A percentile compares a stretch with the other conserved stretches of the same genome.
Evolutionary conservation across 2,113 vertebrate species (phyloP).

Genomic region (Chaetura pelagica): DNA sequence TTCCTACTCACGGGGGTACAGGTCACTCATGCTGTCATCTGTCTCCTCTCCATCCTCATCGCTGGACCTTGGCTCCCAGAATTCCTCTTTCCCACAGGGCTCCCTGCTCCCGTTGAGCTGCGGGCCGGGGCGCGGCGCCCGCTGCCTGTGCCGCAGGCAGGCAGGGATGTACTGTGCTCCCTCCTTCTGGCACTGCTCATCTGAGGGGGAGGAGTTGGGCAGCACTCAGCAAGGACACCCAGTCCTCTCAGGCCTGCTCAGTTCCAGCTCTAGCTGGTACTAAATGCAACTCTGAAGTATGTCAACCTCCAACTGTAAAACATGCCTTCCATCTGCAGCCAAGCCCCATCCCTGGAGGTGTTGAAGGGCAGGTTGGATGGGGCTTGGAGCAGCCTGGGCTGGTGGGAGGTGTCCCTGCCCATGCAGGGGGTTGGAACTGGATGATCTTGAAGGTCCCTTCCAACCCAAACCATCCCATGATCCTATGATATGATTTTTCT

Average conservation of each 20-base stretch:
- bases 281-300: neutral
- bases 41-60: slow-evolving; percentile 78
- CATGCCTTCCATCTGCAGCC: rapidly evolving
- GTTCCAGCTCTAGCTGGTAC: neutral
- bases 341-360: neutral
- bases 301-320: neutral
- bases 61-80: slow-evolving; percentile 81
- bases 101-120: neutral
- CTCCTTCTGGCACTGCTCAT: slow-evolving; percentile 84
- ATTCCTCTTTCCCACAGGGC: neutral
- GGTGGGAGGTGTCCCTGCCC: too few species aligned
- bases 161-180: slow-evolving; percentile 84
- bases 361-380: too few species aligned
- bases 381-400: too few species aligned
- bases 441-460: too few species aligned
- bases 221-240: neutral
- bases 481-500: too few species aligned
- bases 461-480: too few species aligned
- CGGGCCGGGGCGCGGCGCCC: neutral
- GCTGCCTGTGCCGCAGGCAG: slow-evolving; percentile 74
- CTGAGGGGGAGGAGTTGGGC: slow-evolving; percentile 46
- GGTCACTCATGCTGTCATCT: slow-evolving; percentile 92
- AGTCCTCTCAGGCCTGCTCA: rapidly evolving
- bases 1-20: slow-evolving; percentile 87
- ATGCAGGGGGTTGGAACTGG: too few species aligned